phyloP scores from a whole-genome alignment of 2,797 vertebrate species.

The Peromyscus nudipes region DNA sequence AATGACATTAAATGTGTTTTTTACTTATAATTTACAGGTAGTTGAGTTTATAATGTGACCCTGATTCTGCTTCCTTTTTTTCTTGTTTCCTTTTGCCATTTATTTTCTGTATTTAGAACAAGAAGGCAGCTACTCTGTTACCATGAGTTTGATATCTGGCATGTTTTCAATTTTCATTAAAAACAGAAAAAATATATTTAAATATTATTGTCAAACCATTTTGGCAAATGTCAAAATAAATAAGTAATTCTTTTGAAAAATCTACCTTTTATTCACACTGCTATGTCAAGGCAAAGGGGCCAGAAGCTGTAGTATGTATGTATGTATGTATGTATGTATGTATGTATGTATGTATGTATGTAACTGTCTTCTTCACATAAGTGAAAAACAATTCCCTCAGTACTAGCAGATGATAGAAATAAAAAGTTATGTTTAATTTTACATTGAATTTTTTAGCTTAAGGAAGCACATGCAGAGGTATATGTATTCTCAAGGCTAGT shows the following conservation, averaged over 20 bases:
- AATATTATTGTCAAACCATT: constrained; percentile 58
- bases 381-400: constrained; percentile 14
- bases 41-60: not conserved
- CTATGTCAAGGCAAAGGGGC: not conserved
- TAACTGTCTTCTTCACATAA: constrained; percentile 25
- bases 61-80: constrained; percentile 23
- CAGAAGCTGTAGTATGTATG: not conserved
- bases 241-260: constrained; percentile 62
- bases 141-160: not conserved
- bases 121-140: constrained; percentile 7
- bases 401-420: not conserved
- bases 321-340: constrained; percentile 16
- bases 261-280: constrained; percentile 22
- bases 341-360: not conserved
- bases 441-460: constrained; percentile 45
- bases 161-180: constrained; percentile 67
- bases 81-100: constrained; percentile 36
- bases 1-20: constrained; percentile 34
- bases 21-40: constrained; percentile 54
- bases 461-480: constrained; percentile 32
- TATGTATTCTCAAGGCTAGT: constrained; percentile 52
- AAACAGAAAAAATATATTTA: constrained; percentile 66
- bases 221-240: constrained; percentile 62
- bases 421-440: constrained; percentile 60
- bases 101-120: constrained; percentile 52